These are phyloP conservation scores for Alviniconcha strummeri DNA, from an alignment of 2,888 invertebrate species.

Conservation along the genomic window DNA sequence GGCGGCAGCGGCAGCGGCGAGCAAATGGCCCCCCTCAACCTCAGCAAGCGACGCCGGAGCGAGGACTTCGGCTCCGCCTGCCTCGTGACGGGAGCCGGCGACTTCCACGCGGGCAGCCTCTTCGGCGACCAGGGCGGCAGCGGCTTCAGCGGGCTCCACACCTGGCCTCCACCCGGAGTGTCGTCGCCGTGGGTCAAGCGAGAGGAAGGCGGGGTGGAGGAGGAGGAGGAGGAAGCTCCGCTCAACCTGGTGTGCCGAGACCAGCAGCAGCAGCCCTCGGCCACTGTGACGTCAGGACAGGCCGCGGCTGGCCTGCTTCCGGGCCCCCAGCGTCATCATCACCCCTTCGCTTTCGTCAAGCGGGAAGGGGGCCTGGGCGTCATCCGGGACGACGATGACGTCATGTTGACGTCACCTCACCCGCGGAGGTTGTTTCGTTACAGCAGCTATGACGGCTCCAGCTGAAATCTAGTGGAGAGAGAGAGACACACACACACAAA, in stretches of 20 bases:
- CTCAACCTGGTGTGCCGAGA: conserved; percentile 33
- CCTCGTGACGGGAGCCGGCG: too few species aligned
- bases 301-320: too few species aligned
- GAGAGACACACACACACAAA: not conserved
- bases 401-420: conserved; percentile 10
- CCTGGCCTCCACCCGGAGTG: conserved; percentile 13
- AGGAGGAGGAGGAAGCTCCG: conserved; percentile 15
- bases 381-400: conserved; percentile 12
- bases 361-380: not conserved
- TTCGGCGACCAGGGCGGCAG: not conserved
- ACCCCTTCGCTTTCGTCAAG: not conserved
- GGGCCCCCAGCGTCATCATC: not conserved
- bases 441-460: conserved; percentile 24
- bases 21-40: conserved; percentile 30
- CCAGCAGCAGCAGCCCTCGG: conserved; percentile 11
- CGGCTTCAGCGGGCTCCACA: conserved; percentile 8
- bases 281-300: conserved; percentile 13
- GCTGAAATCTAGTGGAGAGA: not conserved
- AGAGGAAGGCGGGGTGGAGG: not conserved
- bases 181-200: conserved; percentile 23
- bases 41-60: conserved; percentile 33
- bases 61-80: conserved; percentile 22
- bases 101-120: not conserved
- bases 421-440: conserved; percentile 20
- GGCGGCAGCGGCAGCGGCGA: not conserved